Conservation (phyloP, 2,888 invertebrate species). For the Helleia helle region DNA sequence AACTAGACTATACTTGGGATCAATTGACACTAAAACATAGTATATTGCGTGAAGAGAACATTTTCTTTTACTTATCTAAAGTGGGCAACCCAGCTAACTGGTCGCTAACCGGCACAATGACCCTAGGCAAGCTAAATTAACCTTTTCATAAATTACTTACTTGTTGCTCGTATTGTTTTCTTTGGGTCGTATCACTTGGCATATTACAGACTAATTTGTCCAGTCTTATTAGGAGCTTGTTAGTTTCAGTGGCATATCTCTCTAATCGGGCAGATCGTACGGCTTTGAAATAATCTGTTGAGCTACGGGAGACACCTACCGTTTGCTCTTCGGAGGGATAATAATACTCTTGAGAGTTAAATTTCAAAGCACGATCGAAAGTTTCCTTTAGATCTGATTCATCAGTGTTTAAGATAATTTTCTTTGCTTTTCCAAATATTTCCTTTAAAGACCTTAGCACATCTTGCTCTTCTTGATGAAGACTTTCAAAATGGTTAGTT, state of each 20-base stretch:
- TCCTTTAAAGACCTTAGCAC: constrained; percentile 86
- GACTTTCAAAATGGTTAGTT: constrained; percentile 90
- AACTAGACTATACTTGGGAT: too few relatives aligned
- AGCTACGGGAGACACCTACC: constrained; percentile 76
- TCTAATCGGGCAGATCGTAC: constrained; percentile 79
- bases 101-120: too few relatives aligned
- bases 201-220: constrained; percentile 91
- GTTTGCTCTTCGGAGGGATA: constrained; percentile 66
- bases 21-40: too few relatives aligned
- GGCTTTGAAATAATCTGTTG: constrained; percentile 84
- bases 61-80: too few relatives aligned
- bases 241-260: constrained; percentile 94
- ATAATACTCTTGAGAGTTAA: constrained; percentile 48
- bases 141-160: constrained; percentile 51
- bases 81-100: too few relatives aligned
- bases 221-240: constrained; percentile 93
- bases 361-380: constrained; percentile 69
- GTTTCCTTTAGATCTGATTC: constrained; percentile 76
- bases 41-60: too few relatives aligned
- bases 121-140: too few relatives aligned
- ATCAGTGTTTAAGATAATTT: constrained; percentile 86
- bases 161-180: constrained; percentile 82
- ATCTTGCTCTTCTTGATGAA: constrained; percentile 91
- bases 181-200: constrained; percentile 80
- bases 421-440: constrained; percentile 92